phyloP scores from a whole-genome alignment of 1,140 invertebrate species.

The Battus philenor region DNA sequence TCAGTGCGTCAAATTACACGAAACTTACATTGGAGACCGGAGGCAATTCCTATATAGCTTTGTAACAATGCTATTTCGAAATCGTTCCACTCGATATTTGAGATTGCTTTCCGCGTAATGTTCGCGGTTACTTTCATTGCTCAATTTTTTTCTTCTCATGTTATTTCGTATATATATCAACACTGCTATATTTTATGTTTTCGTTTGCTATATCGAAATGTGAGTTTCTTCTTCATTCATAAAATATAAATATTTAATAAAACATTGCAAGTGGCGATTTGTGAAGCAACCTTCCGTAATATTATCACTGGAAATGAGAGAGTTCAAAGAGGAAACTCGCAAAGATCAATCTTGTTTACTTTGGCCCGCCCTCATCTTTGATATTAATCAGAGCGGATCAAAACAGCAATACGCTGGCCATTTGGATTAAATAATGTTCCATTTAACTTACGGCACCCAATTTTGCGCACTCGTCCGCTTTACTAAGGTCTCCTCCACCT shows the following conservation, averaged over 20 bases:
- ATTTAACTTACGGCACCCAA: conserved; percentile 20
- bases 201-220: no score
- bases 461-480: conserved; percentile 8
- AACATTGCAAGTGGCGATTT: no score
- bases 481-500: conserved; percentile 14
- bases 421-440: conserved; percentile 20
- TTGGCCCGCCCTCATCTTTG: conserved; percentile 8
- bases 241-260: no score
- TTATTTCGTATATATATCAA: not conserved
- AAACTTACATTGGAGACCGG: conserved; percentile 32
- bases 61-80: conserved; percentile 46
- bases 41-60: conserved; percentile 25
- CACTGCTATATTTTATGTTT: no score
- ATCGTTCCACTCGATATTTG: conserved; percentile 50
- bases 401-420: conserved; percentile 18
- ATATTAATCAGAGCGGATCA: conserved; percentile 14
- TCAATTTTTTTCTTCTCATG: not conserved
- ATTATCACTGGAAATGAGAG: conserved; percentile 5
- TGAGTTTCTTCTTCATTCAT: no score
- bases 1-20: conserved; percentile 46
- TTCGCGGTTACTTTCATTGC: conserved; percentile 21
- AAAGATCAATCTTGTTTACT: conserved; percentile 6
- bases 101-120: conserved; percentile 50
- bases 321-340: conserved; percentile 11
- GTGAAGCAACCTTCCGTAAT: conserved; percentile 1